phyloP scores from a whole-genome alignment of 2,888 invertebrate genomes.

The Tenthredo amoena region DNA sequence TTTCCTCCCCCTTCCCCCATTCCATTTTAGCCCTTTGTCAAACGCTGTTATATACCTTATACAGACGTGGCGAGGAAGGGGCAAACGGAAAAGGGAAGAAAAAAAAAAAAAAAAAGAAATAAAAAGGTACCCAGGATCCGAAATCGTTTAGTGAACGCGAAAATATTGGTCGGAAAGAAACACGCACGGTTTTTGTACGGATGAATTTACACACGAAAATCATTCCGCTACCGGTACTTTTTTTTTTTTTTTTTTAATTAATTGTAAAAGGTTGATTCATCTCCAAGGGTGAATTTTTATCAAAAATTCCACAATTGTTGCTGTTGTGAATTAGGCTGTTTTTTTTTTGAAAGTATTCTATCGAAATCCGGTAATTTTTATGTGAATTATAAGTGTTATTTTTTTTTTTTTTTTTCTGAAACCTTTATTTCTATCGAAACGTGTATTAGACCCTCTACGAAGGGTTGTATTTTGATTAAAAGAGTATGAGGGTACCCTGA shows the following conservation, averaged over 20 bases:
- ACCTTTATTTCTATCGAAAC: not conserved
- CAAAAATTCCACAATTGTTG: not conserved
- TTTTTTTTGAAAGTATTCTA: not conserved
- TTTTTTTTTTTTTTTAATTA: not conserved
- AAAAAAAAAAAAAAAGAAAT: not conserved
- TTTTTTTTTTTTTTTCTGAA: not conserved
- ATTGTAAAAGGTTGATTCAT: not conserved
- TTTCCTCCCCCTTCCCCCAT: not conserved
- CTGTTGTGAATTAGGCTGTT: no score
- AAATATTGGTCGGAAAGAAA: not conserved
- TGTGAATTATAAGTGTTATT: not conserved
- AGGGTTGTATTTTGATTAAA: not conserved
- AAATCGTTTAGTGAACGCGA: constrained; percentile 2
- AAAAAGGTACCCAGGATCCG: not conserved
- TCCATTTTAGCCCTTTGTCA: constrained; percentile 13
- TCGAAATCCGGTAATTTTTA: not conserved
- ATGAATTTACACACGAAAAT: not conserved
- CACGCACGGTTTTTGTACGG: not conserved
- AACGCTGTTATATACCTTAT: not conserved
- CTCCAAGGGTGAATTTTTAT: not conserved
- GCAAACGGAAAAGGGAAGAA: constrained; percentile 51
- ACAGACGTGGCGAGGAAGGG: constrained; percentile 54
- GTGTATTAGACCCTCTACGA: not conserved
- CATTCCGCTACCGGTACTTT: not conserved
- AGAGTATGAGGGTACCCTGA: not conserved